These are phyloP conservation scores for Eupithecia abbreviata DNA, from an alignment of 2,888 invertebrate species.

Conservation along the genomic window DNA sequence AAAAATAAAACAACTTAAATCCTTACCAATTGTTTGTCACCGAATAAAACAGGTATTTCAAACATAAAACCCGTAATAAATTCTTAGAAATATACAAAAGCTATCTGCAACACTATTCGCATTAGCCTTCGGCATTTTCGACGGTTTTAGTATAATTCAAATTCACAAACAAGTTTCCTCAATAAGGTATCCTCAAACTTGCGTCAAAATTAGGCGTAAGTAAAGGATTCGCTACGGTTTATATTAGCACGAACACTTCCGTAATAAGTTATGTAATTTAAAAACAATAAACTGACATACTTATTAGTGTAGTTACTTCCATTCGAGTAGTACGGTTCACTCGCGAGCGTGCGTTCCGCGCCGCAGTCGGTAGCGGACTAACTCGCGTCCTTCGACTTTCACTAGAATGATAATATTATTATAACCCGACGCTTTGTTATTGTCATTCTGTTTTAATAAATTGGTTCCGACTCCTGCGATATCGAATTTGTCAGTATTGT, in stretches of 20 bases:
- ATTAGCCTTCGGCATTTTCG: conserved; percentile 23
- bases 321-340: conserved; percentile 38
- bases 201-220: conserved; percentile 43
- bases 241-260: conserved; percentile 51
- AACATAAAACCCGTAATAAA: conserved; percentile 30
- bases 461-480: conserved; percentile 31
- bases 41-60: conserved; percentile 29
- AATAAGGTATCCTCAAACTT: conserved; percentile 34
- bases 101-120: conserved; percentile 25
- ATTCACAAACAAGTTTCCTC: conserved; percentile 32
- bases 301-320: conserved; percentile 64
- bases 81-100: conserved; percentile 34
- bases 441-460: conserved; percentile 20
- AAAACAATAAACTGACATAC: conserved; percentile 68
- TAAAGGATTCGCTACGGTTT: conserved; percentile 40
- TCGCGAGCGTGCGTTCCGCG: conserved; percentile 46
- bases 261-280: conserved; percentile 53
- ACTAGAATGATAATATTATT: conserved; percentile 67
- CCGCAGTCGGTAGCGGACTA: conserved; percentile 64
- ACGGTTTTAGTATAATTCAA: conserved; percentile 18
- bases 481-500: conserved; percentile 25
- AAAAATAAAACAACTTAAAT: conserved; percentile 25
- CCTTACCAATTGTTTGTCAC: conserved; percentile 33
- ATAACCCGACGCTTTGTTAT: conserved; percentile 49
- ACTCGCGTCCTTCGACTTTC: conserved; percentile 77